phyloP scores from a whole-genome alignment of 2,888 invertebrate genomes.

The Lissocephala sabroskyi region DNA sequence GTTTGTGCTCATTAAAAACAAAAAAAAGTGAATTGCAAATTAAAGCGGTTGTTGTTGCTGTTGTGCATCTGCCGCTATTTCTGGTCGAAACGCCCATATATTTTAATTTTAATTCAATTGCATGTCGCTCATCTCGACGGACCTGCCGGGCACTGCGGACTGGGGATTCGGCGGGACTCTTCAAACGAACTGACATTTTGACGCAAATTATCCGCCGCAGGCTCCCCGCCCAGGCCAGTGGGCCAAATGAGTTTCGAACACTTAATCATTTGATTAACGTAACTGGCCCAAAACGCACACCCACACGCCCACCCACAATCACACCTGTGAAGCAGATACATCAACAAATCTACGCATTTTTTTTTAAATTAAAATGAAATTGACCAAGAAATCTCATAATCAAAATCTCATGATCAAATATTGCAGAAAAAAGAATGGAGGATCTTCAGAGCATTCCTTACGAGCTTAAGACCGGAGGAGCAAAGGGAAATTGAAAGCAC shows the following conservation, averaged over 20 bases:
- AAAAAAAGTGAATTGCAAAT: conserved; percentile 54
- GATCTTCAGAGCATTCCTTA: no score
- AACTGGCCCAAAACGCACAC: conserved; percentile 28
- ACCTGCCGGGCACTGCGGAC: conserved; percentile 17
- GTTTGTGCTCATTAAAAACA: conserved; percentile 14
- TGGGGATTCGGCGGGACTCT: no score
- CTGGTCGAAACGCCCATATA: conserved; percentile 26
- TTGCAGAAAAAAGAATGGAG: no score
- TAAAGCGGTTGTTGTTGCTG: conserved; percentile 25
- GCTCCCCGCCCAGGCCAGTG: conserved; percentile 22
- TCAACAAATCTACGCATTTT: no score
- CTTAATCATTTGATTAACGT: conserved; percentile 38
- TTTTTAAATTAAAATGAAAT: no score
- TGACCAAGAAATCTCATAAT: no score
- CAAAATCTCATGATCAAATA: no score
- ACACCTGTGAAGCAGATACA: no score
- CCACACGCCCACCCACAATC: no score
- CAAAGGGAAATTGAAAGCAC: no score
- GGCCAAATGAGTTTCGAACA: no score
- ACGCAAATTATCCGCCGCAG: conserved; percentile 53
- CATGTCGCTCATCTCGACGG: conserved; percentile 38
- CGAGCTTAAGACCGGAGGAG: no score
- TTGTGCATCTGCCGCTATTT: conserved; percentile 2
- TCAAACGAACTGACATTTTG: conserved; percentile 58
- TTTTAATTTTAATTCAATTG: conserved; percentile 67